Evolutionary conservation across 2,797 vertebrate species (phyloP).

Genomic region (Danio aesculapii): DNA sequence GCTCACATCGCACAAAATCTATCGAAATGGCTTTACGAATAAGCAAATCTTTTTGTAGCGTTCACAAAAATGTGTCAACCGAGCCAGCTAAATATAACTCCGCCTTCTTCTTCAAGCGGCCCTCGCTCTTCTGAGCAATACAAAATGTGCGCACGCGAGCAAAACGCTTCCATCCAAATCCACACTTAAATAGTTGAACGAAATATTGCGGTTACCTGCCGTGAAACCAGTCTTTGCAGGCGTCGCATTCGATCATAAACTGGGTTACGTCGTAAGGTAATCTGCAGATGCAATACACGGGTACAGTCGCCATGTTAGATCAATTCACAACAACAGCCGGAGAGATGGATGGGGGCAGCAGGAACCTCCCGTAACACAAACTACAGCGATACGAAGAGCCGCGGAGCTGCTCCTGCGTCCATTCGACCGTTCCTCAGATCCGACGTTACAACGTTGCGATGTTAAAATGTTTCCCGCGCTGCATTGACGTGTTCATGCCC

Average conservation of each 20-base stretch:
- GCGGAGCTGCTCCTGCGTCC: slow-evolving; percentile 71
- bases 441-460: slow-evolving; percentile 46
- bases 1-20: neutral
- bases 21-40: slow-evolving; percentile 34
- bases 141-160: slow-evolving; percentile 78
- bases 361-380: slow-evolving; percentile 78
- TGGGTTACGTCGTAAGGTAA: slow-evolving; percentile 98
- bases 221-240: slow-evolving; percentile 98
- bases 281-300: slow-evolving; percentile 98
- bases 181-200: slow-evolving; percentile 46
- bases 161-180: slow-evolving; percentile 66
- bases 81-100: slow-evolving; percentile 77
- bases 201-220: slow-evolving; percentile 87
- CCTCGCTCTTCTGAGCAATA: slow-evolving; percentile 68
- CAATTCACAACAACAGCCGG: slow-evolving; percentile 87
- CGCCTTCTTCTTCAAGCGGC: slow-evolving; percentile 86
- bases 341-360: slow-evolving; percentile 73
- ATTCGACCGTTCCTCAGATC: slow-evolving; percentile 49
- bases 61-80: slow-evolving; percentile 75
- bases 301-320: slow-evolving; percentile 98
- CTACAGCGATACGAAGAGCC: slow-evolving; percentile 73
- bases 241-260: slow-evolving; percentile 99
- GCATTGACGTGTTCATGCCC: slow-evolving; percentile 83
- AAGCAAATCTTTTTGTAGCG: slow-evolving; percentile 64
- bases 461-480: slow-evolving; percentile 76